Base-by-base conservation (phyloP, 2,113 vertebrate species). In the Corapipo altera region DNA sequence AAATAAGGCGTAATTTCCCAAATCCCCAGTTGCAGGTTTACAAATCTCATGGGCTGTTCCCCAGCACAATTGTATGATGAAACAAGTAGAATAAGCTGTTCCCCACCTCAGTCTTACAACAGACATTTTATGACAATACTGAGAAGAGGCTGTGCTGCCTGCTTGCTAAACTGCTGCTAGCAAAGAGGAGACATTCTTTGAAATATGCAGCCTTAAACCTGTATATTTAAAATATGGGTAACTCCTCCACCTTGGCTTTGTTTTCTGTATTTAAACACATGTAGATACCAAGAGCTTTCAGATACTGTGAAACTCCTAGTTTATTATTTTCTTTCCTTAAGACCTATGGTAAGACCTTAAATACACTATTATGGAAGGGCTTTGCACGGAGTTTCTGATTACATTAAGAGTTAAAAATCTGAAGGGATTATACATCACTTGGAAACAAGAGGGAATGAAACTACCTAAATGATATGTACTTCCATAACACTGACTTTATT, bases 1-100 rank as follows among this genome's bases (percentile, higher is more conserved):
- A 91, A 87, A 58, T 24, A 44, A 22, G 61, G 2, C 9, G 9
- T 71, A 35, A 71, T 88, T 78, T 92, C 13, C 30, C 11, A 15
- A 35, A 17, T 44, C 1, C 20, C 2, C 7, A 48, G 0, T 4
- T 70, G 14, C 0, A 4, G 21, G 7, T 80, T 83, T 3, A 1
- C 30, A 78, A 64, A 81, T 84, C 15, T 9, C 5, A 2, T 28
- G 15, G 28, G 4, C 48, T 48, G 18, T 84, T 92, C 19, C 30
- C 16, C 8, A n/a, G 33, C 17, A 52, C 24, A 57, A 11, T 61
- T 49, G 10, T 26, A 32, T 13, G 67, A 59, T 33, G 12, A 59
- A 95, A 57, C 7, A 73, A 79, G 32, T 70, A 13, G 73, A 71
- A 49, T 64, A 61, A 57, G 6, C 16, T 79, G 6, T 12, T 59